Evolutionary conservation across 2,888 invertebrate species (phyloP), one percentile per base, ranked within the genome.

Genomic region (Spisula subtruncata): DNA sequence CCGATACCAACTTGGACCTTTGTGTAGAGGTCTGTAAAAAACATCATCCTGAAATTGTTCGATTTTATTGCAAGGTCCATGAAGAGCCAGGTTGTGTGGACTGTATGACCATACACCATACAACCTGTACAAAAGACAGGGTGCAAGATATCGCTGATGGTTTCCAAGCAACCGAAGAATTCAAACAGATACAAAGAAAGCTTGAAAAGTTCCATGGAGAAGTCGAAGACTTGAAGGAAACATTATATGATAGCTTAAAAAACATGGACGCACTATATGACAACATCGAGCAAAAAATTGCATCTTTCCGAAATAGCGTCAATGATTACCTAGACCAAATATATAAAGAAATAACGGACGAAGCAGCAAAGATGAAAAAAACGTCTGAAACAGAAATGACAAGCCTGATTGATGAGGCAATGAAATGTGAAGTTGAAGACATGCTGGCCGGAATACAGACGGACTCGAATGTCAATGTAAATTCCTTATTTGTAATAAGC

Each of bases 281-380:
- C 1, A 29, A 10, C 1, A 16, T 54, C 14, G 1, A 29, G 25
- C 25, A 29, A 14, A 29, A 29, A 18, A 82, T 82, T 0, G 32
- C 29, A 18, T 8, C 29, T 18, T 56, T 82, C 14, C 51, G 82
- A 4, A 54, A 82, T 32, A n/a, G 54, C 5, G 29, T 82, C 14
- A 56, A 82, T 82, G 54, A 29, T 8, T 32, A 82, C 32, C 82
- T 82, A 2, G 82, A 82, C 32, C 25, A 82, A 54, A 29, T 35
- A 1, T 32, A 82, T 20, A 16, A 51, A 12, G 32, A 56, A 4
- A 83, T 83, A 0, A 10, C 20, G 8, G 41, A 32, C 20, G 35
- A 60, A 60, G 32, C 32, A 56, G 54, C 16, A 32, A 60, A 35
- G 8, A 4, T 20, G 35, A 25, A 83, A 32, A 60, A 4, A 35